phyloP scores from a whole-genome alignment of 1,140 invertebrate genomes.

The Drosophila repletoides region DNA sequence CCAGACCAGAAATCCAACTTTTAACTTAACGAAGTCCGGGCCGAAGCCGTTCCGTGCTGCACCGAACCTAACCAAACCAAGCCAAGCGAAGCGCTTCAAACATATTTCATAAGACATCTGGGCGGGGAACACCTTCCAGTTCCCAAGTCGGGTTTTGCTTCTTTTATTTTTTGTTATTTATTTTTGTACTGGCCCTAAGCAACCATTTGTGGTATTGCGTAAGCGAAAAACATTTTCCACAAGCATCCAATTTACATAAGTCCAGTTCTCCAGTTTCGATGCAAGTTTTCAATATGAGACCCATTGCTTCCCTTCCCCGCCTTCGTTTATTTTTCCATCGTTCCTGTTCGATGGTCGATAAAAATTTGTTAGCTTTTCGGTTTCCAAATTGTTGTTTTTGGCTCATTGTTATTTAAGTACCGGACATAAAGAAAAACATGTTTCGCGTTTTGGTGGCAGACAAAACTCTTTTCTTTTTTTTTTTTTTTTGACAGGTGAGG shows the following conservation, averaged over 20 bases:
- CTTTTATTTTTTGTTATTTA: background rate
- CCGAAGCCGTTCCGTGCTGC: too few relatives aligned
- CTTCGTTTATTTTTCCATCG: background rate
- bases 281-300: constrained; percentile 22
- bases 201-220: constrained; percentile 16
- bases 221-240: constrained; percentile 33
- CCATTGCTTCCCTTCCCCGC: background rate
- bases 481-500: background rate
- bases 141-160: constrained; percentile 2
- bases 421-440: constrained; percentile 41
- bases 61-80: background rate
- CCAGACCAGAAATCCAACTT: background rate
- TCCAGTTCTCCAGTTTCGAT: constrained; percentile 26
- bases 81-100: constrained; percentile 31
- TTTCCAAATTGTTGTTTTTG: constrained; percentile 1
- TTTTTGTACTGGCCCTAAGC: constrained; percentile 3
- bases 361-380: constrained; percentile 29
- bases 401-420: constrained; percentile 39
- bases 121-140: constrained; percentile 18
- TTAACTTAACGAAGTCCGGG: background rate
- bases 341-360: constrained; percentile 5
- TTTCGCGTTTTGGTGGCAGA: constrained; percentile 27
- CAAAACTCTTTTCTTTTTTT: constrained; percentile 34
- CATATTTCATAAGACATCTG: constrained; percentile 38
- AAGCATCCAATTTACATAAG: constrained; percentile 34